These are phyloP conservation scores for Archegozetes longisetosus DNA, from an alignment of 1,140 invertebrate species.

Conservation along the genomic window DNA sequence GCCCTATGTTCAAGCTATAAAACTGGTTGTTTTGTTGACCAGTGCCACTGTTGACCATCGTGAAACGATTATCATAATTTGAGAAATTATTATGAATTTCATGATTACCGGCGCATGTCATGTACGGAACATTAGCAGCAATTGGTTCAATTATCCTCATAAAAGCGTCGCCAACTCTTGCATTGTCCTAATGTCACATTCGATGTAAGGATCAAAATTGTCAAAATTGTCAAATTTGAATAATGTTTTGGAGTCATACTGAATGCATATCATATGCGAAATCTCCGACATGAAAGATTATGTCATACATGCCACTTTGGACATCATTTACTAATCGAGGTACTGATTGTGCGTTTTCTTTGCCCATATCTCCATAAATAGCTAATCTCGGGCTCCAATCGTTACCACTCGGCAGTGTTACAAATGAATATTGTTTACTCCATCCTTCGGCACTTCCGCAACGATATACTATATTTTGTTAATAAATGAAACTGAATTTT, in stretches of 20 bases:
- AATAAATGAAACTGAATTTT: conserved; percentile 12
- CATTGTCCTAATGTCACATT: conserved; percentile 41
- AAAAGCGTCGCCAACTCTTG: conserved; percentile 65
- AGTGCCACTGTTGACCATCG: conserved; percentile 29
- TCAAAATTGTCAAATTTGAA: neutral
- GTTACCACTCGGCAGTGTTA: conserved; percentile 41
- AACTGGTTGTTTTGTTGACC: conserved; percentile 20
- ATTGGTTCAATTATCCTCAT: conserved; percentile 74
- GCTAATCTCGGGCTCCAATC: conserved; percentile 61
- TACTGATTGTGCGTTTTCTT: conserved; percentile 37
- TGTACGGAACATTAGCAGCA: conserved; percentile 74
- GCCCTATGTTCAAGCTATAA: conserved; percentile 51
- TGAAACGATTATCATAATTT: conserved; percentile 62
- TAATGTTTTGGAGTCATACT: neutral
- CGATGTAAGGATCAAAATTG: neutral
- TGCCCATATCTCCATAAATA: conserved; percentile 82
- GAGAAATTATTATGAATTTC: conserved; percentile 75
- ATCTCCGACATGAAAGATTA: conserved; percentile 69
- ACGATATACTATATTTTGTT: conserved; percentile 47
- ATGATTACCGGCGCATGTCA: conserved; percentile 81
- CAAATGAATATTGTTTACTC: conserved; percentile 59
- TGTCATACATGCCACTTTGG: conserved; percentile 60
- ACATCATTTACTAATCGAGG: conserved; percentile 61
- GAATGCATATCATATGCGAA: neutral
- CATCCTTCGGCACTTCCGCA: conserved; percentile 60